Evolutionary conservation across 53 echinoderm and acorn worm species (phyloP).

Genomic region (Crossaster papposus): DNA sequence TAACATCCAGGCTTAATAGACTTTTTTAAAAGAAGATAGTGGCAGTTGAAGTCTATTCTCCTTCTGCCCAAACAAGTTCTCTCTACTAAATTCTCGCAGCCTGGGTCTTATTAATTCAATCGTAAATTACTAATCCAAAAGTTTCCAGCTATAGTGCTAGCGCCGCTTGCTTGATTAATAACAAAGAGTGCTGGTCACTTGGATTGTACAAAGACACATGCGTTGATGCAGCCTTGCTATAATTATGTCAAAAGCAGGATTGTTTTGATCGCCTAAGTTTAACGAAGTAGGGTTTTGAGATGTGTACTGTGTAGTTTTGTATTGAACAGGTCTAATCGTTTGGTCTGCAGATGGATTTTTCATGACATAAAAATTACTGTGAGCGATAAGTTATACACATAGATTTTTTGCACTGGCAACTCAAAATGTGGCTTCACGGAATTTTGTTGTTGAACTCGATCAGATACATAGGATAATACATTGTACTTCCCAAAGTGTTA

Average conservation of each 20-base stretch:
- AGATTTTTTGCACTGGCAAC: no score
- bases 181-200: slow-evolving; percentile 56
- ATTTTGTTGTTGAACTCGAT: background rate
- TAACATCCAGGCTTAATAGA: slow-evolving; percentile 25
- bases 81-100: background rate
- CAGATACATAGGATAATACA: background rate
- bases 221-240: slow-evolving; percentile 28
- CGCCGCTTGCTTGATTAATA: slow-evolving; percentile 25
- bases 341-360: no score
- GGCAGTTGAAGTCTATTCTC: background rate
- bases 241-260: background rate
- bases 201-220: slow-evolving; percentile 10
- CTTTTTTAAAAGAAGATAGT: no score
- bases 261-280: slow-evolving; percentile 1
- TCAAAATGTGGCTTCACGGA: background rate
- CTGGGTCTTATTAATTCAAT: slow-evolving; percentile 17
- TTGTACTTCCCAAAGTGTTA: background rate
- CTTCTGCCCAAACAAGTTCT: no score
- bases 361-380: no score
- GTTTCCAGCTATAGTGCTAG: slow-evolving; percentile 7
- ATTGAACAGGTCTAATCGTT: background rate
- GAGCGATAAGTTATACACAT: background rate
- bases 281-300: background rate
- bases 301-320: background rate
- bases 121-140: background rate